Evolutionary conservation across 2,888 invertebrate species (phyloP), one percentile per base, ranked within the genome.

Genomic region (Lycia hirtaria): DNA sequence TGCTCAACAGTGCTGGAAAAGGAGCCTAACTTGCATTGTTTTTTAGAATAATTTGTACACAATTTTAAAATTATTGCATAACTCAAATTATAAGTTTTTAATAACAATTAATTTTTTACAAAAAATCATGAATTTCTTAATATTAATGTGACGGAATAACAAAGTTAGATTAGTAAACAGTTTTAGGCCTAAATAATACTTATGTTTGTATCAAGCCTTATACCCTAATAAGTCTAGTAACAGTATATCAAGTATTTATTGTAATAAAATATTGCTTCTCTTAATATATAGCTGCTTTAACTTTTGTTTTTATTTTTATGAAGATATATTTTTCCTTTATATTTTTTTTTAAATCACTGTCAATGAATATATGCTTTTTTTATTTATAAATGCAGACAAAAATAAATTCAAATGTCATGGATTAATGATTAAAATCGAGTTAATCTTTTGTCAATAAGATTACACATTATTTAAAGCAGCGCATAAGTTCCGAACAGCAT

Each of bases 231-330:
- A 56, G 44, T 38, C 55, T 58, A 56, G 7, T 26, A 52, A 35
- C 15, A 37, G 30, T 44, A 54, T 43, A 49, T 43, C 33, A 30
- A 48, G 37, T 55, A 33, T 44, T 15, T 67, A n/a, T 65, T 68
- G 71, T 78, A 77, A 66, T 71, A 81, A 80, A 80, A 80, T 81
- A 80, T 76, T 71, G 67, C 64, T 75, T 74, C 72, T 56, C 65
- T 72, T 71, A 71, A 6, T 64, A n/a, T 72, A 44, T 68, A 72
- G 65, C 70, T 67, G 67, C 69, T 58, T 59, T 32, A 37, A 19
- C 20, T 40, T 22, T 45, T 45, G 47, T 47, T 38, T 1, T 17
- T 19, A 14, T 28, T 30, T 14, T 14, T 26, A 22, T 7, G 6
- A 28, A 26, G 24, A 9, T 7, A 14, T n/a, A n/a, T n/a, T n/a